Evolutionary conservation across 37 sponge, comb jelly and placozoan species (phyloP).

Genomic region (Halichondria panicea): DNA sequence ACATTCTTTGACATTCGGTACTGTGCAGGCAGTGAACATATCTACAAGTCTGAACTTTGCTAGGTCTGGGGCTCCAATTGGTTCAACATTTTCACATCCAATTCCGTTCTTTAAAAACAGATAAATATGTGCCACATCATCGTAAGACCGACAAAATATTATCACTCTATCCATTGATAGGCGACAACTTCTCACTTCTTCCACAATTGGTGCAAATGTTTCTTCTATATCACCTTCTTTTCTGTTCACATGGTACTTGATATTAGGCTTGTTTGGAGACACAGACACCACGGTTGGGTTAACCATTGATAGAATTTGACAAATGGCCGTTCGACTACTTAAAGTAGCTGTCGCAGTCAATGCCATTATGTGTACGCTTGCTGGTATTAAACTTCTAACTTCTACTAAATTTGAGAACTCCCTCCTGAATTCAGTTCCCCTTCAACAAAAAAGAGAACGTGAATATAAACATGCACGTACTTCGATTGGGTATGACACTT

Average conservation of each 20-base stretch:
- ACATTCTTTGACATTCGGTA: not conserved
- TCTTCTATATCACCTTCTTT: no score
- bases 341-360: constrained; percentile 19
- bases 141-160: constrained; percentile 19
- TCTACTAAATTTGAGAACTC: constrained; percentile 26
- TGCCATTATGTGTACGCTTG: constrained; percentile 26
- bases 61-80: constrained; percentile 1
- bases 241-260: no score
- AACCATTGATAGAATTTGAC: not conserved
- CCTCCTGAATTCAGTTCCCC: constrained; percentile 19
- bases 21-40: constrained; percentile 9
- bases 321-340: not conserved
- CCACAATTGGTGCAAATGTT: constrained; percentile 36
- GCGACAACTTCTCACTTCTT: not conserved
- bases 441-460: no score
- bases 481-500: not conserved
- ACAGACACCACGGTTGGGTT: constrained; percentile 3
- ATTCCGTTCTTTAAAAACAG: constrained; percentile 2
- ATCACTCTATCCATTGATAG: not conserved
- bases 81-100: constrained; percentile 4
- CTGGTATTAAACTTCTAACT: constrained; percentile 18
- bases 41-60: not conserved
- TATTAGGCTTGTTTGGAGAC: constrained; percentile 21
- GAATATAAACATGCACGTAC: no score
- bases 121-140: constrained; percentile 1